Conservation (phyloP, 2,797 vertebrate genomes). For the Coendou prehensilis region DNA sequence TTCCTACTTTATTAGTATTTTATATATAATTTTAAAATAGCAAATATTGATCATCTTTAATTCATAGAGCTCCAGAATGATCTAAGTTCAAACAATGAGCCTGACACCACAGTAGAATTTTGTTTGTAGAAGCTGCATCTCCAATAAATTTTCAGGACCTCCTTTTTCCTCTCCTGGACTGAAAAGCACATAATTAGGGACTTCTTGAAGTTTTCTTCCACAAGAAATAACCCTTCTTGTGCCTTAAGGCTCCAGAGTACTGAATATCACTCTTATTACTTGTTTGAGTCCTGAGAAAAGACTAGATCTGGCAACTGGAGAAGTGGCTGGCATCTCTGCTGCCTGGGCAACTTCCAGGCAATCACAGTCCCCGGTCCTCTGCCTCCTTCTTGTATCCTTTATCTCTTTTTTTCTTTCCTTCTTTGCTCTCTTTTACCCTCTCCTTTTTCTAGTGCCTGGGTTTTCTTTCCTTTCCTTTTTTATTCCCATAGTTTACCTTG, state of each 20-base stretch:
- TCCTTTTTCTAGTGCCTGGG: neutral
- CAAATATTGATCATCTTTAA: constrained; percentile 12
- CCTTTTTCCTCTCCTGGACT: neutral
- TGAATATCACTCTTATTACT: neutral
- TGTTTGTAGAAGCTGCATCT: neutral
- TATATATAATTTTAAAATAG: constrained; percentile 34
- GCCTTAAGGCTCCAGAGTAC: neutral
- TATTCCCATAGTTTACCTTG: constrained; percentile 25
- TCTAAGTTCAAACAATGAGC: neutral
- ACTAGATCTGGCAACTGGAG: neutral
- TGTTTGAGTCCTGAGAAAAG: neutral
- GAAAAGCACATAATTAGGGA: neutral
- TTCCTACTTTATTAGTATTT: constrained; percentile 30
- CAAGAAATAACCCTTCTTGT: neutral
- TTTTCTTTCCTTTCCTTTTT: constrained; percentile 6
- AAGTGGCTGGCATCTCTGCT: neutral
- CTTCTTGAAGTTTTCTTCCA: neutral
- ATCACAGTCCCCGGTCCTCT: neutral
- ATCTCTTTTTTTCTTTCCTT: neutral
- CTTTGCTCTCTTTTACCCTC: neutral
- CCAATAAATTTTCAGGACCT: neutral
- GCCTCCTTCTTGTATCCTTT: neutral
- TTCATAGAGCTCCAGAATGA: neutral
- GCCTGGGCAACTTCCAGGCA: neutral
- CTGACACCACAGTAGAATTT: neutral